These are phyloP conservation scores for Plagodis pulveraria DNA, from an alignment of 2,888 invertebrate genomes.

Conservation along the genomic window DNA sequence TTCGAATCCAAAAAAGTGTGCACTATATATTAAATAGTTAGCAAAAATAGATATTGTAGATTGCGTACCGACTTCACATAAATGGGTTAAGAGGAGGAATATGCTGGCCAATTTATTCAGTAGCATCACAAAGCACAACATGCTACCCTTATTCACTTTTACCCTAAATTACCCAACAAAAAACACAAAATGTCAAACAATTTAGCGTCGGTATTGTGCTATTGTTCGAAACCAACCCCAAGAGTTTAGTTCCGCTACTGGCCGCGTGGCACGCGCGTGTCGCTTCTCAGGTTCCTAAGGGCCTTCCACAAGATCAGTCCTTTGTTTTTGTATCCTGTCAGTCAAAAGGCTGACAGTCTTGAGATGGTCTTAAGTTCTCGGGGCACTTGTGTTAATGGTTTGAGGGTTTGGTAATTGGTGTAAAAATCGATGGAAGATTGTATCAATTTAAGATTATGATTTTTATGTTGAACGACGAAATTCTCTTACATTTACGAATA, in stretches of 20 bases:
- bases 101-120: no score
- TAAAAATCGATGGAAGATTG: constrained; percentile 7
- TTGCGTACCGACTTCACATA: no score
- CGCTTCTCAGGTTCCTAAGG: constrained; percentile 46
- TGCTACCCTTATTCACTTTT: not conserved
- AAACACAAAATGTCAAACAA: constrained; percentile 21
- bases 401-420: constrained; percentile 13
- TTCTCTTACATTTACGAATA: no score
- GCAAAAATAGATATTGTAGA: no score
- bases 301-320: constrained; percentile 20
- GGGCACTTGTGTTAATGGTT: constrained; percentile 17
- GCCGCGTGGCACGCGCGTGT: constrained; percentile 72
- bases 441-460: no score
- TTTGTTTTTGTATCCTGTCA: constrained; percentile 46
- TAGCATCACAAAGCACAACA: constrained; percentile 6
- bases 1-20: no score
- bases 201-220: constrained; percentile 14
- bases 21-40: no score
- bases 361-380: constrained; percentile 21
- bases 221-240: constrained; percentile 25
- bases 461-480: no score
- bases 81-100: no score
- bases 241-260: constrained; percentile 61
- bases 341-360: constrained; percentile 25
- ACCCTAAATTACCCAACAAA: constrained; percentile 1